These are phyloP conservation scores for Galendromus occidentalis DNA, from an alignment of 1,140 invertebrate species.

Conservation along the genomic window DNA sequence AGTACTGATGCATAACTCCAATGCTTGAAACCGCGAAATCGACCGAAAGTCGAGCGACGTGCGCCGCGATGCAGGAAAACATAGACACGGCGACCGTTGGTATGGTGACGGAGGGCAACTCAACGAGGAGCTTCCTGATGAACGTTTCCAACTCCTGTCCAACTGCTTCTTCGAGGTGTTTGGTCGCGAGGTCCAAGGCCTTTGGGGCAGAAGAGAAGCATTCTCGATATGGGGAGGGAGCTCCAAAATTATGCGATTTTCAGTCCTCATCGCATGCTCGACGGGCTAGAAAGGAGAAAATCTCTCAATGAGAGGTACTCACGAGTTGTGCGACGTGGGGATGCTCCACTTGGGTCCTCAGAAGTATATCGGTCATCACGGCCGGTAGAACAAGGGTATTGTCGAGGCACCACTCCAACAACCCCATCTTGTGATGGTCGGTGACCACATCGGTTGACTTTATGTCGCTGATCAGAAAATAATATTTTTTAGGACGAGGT, in stretches of 20 bases:
- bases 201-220: background rate
- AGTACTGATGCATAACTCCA: background rate
- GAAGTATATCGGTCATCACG: background rate
- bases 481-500: too few relatives aligned
- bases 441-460: background rate
- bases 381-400: background rate
- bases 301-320: background rate
- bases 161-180: background rate
- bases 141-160: background rate
- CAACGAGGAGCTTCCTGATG: background rate
- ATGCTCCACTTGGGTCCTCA: background rate
- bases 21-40: background rate
- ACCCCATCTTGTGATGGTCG: background rate
- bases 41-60: background rate
- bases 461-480: too few relatives aligned
- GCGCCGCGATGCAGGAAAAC: background rate
- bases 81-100: background rate
- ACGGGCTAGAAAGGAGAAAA: too few relatives aligned
- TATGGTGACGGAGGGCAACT: background rate
- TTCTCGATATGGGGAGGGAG: too few relatives aligned
- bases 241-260: too few relatives aligned
- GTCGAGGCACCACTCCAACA: background rate
- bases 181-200: background rate
- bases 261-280: too few relatives aligned
- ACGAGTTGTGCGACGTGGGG: background rate